Base-by-base conservation (phyloP, 1,140 invertebrate species). In the Cotesia typhae region DNA sequence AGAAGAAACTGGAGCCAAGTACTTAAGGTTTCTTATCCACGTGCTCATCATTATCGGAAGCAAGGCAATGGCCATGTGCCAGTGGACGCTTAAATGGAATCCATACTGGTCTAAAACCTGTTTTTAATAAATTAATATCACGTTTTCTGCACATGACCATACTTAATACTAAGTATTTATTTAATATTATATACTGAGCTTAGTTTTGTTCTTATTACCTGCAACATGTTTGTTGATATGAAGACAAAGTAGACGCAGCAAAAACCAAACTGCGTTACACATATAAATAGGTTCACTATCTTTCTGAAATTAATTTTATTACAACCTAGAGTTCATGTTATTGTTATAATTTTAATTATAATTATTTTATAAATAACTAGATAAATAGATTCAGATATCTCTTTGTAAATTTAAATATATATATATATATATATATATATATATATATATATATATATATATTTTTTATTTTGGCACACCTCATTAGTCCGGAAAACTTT, bases 201-300 rank as follows among this genome's bases (percentile, higher is more conserved):
- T 66, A 65, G 67, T 63, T 80, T 87, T 38, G 10, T 65, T 41
- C 6, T 14, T 37, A 14, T 17, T 84, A 94, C 93, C 89, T 93
- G 89, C 83, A 93, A 89, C 73, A 95, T 83, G 83, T 94, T 97
- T 57, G 91, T 91, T 20, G 94, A 92, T 76, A 98, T 93, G 86
- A 98, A 98, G 41, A 98, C 93, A 80, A 96, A 94, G 87, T 98
- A 98, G 20, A 98, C 94, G 87, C 95, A 96, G 85, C 96, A 98
- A 87, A 98, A 98, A 75, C 96, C 96, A 74, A 98, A 87, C 88
- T 98, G 96, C 38, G 95, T 97, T 64, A 97, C 87, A 80, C 95
- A 94, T 51, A 98, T 89, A 85, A 96, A 95, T 7, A 91, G 69
- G 83, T 95, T 94, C 70, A 94, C 91, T 73, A 93, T 81, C 37